A percentile compares a stretch with the other conserved stretches of the same genome.
phyloP scores from a whole-genome alignment of 37 sponge, comb jelly and placozoan species.

The Agelas oroides region DNA sequence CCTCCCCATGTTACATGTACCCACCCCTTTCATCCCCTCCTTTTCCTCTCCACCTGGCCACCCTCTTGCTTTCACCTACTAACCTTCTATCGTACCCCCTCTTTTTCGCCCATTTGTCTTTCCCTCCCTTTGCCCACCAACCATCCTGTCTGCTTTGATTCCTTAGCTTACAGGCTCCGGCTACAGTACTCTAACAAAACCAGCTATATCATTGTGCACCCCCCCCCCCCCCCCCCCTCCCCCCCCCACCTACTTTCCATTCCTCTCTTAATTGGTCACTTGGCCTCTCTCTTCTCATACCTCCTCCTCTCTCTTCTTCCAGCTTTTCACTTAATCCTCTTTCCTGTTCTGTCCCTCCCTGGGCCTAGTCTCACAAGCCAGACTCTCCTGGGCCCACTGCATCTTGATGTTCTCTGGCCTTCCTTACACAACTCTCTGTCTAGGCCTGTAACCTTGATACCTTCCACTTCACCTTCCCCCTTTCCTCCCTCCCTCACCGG shows the following conservation, averaged over 20 bases:
- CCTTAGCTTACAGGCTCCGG: background rate
- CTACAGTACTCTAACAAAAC: no score
- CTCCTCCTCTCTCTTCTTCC: background rate
- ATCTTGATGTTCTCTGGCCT: background rate
- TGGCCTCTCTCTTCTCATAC: no score
- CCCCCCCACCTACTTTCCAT: background rate
- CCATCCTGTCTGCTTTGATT: background rate
- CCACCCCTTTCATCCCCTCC: background rate
- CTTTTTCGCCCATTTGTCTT: background rate
- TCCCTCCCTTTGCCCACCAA: background rate
- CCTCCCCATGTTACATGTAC: conserved; percentile 1
- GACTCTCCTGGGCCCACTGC: no score
- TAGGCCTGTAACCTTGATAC: background rate
- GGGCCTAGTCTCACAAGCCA: background rate
- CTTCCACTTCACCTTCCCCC: background rate
- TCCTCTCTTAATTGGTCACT: no score
- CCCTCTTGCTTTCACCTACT: no score
- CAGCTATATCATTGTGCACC: background rate
- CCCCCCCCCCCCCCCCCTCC: conserved; percentile 7
- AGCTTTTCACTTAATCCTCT: background rate
- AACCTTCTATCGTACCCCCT: no score
- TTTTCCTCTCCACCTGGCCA: no score
- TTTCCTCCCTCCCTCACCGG: background rate
- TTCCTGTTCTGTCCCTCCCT: background rate
- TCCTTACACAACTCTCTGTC: conserved; percentile 50